Base-by-base conservation (phyloP, 2,113 vertebrate genomes). In the Butorides virescens region DNA sequence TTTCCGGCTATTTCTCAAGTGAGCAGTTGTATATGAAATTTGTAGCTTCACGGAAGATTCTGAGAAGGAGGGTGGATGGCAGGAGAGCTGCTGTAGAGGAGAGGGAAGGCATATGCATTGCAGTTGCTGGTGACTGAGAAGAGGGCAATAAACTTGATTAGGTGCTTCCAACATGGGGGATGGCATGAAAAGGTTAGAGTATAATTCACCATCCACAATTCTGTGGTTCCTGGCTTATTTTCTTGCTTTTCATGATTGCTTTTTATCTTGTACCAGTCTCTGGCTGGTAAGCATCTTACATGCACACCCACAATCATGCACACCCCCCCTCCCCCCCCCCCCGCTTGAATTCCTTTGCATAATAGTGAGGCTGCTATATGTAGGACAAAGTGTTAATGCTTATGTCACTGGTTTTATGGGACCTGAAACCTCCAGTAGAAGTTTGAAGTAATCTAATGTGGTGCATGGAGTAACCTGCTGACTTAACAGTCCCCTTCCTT, bases 381-480 rank as follows among this genome's bases (percentile, higher is more conserved):
- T 89, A 22, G 84, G 89, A 90, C 70, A 75, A 86, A 86, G 84
- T 87, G 73, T 94, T 85, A 77, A 81, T 81, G 74, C 20, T 2
- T 26, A 59, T 80, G 46, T 65, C 2, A 8, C 74, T 88, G 91
- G 32, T 21, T 83, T 86, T 78, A 47, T 59, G 88, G 90, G 73
- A 53, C 70, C 49, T 42, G 65, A 89, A 80, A 46, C 52, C 36
- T 88, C 25, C 47, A 61, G 85, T 20, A 59, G 72, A 88, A 10
- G 20, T 72, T 61, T 55, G 56, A 72, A 81, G 56, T 59, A 30
- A 26, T 86, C 42, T 72, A 8, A 34, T 0, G 2, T 50, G 75
- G 47, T 56, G 13, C 27, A 4, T 1, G 5, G 39, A 53, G 63
- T 70, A 77, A 58, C 75, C 47, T 71, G 61, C 71, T 90, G 77